Evolutionary conservation across 2,888 invertebrate genomes (phyloP).

Genomic region (Brachycybe producta): DNA sequence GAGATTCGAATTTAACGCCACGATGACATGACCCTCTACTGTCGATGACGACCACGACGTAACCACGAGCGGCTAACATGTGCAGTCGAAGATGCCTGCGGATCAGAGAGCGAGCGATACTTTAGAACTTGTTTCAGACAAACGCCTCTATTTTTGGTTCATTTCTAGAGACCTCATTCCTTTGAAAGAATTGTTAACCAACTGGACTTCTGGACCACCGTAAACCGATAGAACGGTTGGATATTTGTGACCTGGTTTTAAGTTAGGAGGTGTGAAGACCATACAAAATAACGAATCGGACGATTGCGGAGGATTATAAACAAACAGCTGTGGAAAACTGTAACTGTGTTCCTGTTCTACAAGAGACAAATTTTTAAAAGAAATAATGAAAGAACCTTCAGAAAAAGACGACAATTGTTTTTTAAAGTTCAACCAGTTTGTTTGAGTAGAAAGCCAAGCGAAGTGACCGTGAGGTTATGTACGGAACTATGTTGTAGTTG

Average conservation of each 20-base stretch:
- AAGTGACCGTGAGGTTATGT: constrained; percentile 51
- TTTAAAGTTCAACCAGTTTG: constrained; percentile 38
- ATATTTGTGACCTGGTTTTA: constrained; percentile 49
- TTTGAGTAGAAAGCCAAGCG: constrained; percentile 56
- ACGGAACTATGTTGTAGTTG: too few relatives aligned
- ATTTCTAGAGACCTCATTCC: constrained; percentile 43
- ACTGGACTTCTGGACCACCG: constrained; percentile 95
- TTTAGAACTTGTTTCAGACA: too few relatives aligned
- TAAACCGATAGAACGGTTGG: constrained; percentile 94
- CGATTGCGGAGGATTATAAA: constrained; percentile 46
- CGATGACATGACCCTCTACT: constrained; percentile 89
- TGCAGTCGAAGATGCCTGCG: constrained; percentile 84
- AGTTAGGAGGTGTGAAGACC: constrained; percentile 71
- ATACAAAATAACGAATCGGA: constrained; percentile 68
- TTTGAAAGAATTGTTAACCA: constrained; percentile 88
- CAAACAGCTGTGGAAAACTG: constrained; percentile 58
- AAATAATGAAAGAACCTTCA: background rate
- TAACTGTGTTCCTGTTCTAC: constrained; percentile 28
- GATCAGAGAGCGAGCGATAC: too few relatives aligned
- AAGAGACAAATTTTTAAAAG: constrained; percentile 7
- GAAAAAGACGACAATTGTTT: background rate
- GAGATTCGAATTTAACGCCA: constrained; percentile 81
- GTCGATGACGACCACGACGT: constrained; percentile 89
- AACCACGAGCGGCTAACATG: constrained; percentile 88
- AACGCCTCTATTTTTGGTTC: too few relatives aligned